Percentiles rank a stretch among this genome's conserved stretches.
Evolutionary conservation across 2,113 vertebrate species (phyloP).

Genomic region (Cyanoliseus patagonus): DNA sequence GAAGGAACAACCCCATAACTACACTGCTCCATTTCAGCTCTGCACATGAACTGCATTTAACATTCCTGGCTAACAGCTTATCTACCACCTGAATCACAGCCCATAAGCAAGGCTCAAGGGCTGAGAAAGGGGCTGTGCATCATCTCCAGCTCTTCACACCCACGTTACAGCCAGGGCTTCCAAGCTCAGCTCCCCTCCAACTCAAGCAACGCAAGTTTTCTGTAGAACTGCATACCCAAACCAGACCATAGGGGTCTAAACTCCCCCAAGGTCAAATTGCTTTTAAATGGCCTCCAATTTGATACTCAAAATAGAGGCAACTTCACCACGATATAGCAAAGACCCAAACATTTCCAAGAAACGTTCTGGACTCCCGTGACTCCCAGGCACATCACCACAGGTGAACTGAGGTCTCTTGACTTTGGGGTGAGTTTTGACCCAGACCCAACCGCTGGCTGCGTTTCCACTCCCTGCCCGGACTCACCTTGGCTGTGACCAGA

Average conservation of each 20-base stretch:
- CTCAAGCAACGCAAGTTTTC: background rate
- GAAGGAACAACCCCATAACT: background rate
- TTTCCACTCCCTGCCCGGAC: background rate
- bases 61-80: background rate
- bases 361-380: background rate
- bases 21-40: background rate
- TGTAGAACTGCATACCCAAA: background rate
- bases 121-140: background rate
- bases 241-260: background rate
- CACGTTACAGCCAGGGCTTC: background rate
- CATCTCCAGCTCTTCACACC: background rate
- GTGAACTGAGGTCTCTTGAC: background rate
- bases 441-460: background rate
- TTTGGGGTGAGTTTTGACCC: background rate
- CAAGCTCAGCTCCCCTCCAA: background rate
- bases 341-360: background rate
- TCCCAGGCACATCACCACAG: background rate
- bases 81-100: background rate
- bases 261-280: background rate
- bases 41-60: background rate
- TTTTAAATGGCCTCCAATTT: background rate
- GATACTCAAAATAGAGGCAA: background rate
- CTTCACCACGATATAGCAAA: background rate
- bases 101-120: background rate
- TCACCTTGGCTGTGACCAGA: constrained; percentile 87